Evolutionary conservation across 2,113 vertebrate genomes (phyloP).

Genomic region (Taxidea taxus): DNA sequence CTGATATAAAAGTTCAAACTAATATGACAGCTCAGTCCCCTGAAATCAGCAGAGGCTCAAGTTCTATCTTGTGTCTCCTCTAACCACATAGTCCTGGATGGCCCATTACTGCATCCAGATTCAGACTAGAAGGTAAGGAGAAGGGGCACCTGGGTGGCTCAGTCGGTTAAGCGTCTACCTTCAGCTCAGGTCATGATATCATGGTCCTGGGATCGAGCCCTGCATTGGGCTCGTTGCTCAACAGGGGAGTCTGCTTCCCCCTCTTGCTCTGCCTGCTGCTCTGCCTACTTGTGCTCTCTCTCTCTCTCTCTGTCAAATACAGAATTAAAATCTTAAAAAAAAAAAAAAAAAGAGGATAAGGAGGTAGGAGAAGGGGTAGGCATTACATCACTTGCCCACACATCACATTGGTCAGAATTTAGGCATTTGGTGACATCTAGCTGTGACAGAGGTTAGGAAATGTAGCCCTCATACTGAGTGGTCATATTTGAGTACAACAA

Average conservation of each 20-base stretch:
- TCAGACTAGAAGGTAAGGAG: not conserved
- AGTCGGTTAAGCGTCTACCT: no score
- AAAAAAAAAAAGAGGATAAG: no score
- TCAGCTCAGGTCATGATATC: no score
- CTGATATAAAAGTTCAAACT: not conserved
- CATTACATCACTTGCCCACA: not conserved
- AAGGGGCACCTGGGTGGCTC: no score
- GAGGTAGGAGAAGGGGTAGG: not conserved
- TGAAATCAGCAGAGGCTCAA: not conserved
- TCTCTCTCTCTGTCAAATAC: no score
- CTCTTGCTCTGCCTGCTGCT: no score
- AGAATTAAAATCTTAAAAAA: no score
- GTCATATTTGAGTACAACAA: not conserved
- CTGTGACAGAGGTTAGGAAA: not conserved
- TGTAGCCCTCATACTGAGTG: not conserved
- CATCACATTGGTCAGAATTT: not conserved
- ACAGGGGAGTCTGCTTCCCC: no score
- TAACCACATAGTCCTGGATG: not conserved
- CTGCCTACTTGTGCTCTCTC: no score
- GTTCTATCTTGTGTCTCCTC: not conserved
- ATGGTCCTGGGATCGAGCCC: no score
- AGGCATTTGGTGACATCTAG: not conserved
- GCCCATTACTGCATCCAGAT: not conserved
- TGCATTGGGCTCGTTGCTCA: no score
- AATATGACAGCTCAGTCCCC: not conserved